Evolutionary conservation across 2,888 invertebrate genomes (phyloP).

Genomic region (Lycia hirtaria): DNA sequence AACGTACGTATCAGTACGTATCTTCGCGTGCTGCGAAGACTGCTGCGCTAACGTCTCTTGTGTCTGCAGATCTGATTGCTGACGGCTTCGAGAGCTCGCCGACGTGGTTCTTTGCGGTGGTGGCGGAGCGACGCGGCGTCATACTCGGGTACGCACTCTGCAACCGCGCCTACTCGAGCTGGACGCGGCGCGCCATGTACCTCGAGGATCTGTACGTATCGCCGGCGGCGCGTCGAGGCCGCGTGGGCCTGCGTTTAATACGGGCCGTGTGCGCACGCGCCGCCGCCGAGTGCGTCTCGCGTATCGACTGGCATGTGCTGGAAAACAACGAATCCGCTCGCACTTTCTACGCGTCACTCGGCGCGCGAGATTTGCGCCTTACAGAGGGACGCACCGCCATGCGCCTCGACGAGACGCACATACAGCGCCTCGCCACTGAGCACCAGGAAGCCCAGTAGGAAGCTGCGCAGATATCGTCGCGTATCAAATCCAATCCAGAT

Average conservation of each 20-base stretch:
- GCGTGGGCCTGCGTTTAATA: slow-evolving; percentile 85
- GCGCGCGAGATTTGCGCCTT: slow-evolving; percentile 81
- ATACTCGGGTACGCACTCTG: slow-evolving; percentile 92
- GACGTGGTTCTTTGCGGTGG: slow-evolving; percentile 87
- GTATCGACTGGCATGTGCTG: slow-evolving; percentile 92
- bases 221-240: slow-evolving; percentile 85
- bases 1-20: no score
- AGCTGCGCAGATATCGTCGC: no score
- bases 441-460: no score
- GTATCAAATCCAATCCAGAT: no score
- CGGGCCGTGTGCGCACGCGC: slow-evolving; percentile 43
- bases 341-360: slow-evolving; percentile 90
- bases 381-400: slow-evolving; percentile 68
- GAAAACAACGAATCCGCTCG: slow-evolving; percentile 90
- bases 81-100: slow-evolving; percentile 89
- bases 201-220: slow-evolving; percentile 94
- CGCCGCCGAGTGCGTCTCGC: slow-evolving; percentile 78
- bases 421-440: slow-evolving; percentile 51
- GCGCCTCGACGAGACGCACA: slow-evolving; percentile 64
- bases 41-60: background rate
- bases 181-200: slow-evolving; percentile 92
- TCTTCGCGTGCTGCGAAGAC: background rate
- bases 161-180: slow-evolving; percentile 93
- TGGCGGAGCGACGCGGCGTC: slow-evolving; percentile 82
- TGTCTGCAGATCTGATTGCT: slow-evolving; percentile 83